These are phyloP conservation scores for Papilio machaon DNA, from an alignment of 1,140 invertebrate genomes.

Conservation along the genomic window DNA sequence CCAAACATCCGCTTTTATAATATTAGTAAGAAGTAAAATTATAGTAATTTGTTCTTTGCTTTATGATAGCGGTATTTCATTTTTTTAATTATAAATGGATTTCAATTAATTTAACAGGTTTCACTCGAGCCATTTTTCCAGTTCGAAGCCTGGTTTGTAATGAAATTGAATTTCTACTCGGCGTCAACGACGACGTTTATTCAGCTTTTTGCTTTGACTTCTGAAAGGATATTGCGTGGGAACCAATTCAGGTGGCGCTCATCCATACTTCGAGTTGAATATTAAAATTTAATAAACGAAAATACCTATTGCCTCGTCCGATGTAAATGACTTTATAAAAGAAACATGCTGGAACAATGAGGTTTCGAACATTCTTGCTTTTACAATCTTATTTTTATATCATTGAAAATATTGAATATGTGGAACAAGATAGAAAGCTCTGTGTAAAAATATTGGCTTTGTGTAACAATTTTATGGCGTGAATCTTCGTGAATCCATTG, in stretches of 20 bases:
- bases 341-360: neutral
- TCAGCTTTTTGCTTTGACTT: constrained; percentile 72
- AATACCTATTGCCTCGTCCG: constrained; percentile 25
- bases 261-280: constrained; percentile 64
- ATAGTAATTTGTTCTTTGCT: constrained; percentile 17
- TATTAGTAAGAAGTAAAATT: too few species aligned
- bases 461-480: neutral
- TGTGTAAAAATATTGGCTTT: neutral
- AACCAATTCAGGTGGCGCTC: constrained; percentile 76
- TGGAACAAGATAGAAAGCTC: neutral
- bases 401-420: neutral
- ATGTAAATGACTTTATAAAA: constrained; percentile 15
- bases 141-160: constrained; percentile 59
- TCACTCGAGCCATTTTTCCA: constrained; percentile 54
- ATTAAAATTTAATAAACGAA: constrained; percentile 66
- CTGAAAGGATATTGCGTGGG: constrained; percentile 77
- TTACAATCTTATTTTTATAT: neutral
- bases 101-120: constrained; percentile 35
- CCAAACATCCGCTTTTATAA: too few species aligned
- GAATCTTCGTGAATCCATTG: neutral
- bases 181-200: constrained; percentile 65
- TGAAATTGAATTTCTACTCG: constrained; percentile 74
- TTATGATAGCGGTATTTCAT: neutral
- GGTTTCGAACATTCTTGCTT: neutral
- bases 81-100: constrained; percentile 46